A percentile compares a stretch with the other conserved stretches of the same genome.
These are phyloP conservation scores for Calyptommatus sinebrachiatus DNA, from an alignment of 2,113 vertebrate species.

Conservation along the genomic window DNA sequence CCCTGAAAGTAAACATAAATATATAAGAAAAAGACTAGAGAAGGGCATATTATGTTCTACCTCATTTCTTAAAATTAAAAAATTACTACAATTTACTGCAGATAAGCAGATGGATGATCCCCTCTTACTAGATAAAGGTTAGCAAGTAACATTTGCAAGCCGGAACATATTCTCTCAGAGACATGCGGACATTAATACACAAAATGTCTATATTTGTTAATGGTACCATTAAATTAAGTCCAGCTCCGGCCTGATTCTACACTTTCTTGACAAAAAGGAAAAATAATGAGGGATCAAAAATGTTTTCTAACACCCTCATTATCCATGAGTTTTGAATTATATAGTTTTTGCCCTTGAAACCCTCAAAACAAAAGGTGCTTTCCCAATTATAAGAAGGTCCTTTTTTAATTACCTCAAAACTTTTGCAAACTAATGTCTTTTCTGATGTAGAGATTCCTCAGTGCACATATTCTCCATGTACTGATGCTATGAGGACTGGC, in stretches of 20 bases:
- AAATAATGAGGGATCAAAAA: no score
- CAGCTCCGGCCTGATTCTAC: no score
- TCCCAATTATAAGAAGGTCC: no score
- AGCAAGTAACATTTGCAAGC: background rate
- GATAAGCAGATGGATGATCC: background rate
- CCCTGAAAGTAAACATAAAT: conserved; percentile 68
- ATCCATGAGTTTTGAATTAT: no score
- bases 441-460: background rate
- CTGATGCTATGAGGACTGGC: no score
- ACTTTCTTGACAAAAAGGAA: no score
- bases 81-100: no score
- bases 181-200: background rate
- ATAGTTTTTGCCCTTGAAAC: no score
- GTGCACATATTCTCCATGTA: background rate
- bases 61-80: background rate
- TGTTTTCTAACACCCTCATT: no score
- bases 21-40: background rate
- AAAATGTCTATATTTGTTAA: background rate
- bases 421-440: background rate
- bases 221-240: no score
- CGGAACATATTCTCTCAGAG: background rate
- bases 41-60: background rate
- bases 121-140: background rate
- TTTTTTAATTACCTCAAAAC: no score
- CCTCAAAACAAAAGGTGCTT: no score